Evolutionary conservation across 2,113 vertebrate genomes (phyloP).

Genomic region (Callocephalon fimbriatum): DNA sequence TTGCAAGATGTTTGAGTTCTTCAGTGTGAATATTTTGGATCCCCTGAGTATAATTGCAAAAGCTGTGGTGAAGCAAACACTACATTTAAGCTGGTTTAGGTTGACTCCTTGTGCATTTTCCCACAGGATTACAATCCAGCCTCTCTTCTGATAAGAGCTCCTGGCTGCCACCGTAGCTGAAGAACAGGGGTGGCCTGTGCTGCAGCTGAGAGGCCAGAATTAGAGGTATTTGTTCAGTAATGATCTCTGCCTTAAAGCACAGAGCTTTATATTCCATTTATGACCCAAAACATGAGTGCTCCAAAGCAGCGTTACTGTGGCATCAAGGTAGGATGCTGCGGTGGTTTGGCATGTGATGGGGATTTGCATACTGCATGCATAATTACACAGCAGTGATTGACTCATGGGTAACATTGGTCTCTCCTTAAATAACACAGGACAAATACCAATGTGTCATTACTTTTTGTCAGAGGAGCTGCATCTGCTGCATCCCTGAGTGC

Average conservation of each 20-base stretch:
- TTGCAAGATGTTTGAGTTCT: not conserved
- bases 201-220: not conserved
- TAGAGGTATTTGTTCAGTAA: not conserved
- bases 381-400: not conserved
- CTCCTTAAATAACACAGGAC: not conserved
- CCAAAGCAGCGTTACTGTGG: not conserved
- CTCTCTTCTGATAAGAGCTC: not conserved
- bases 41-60: not conserved
- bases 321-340: rapidly evolving
- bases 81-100: not conserved
- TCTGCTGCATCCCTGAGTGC: not conserved
- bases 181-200: not conserved
- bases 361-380: not conserved
- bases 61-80: not conserved
- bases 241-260: not conserved
- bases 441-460: not conserved
- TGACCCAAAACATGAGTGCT: not conserved
- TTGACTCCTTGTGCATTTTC: not conserved
- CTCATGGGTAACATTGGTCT: not conserved
- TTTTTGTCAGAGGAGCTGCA: not conserved
- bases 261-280: not conserved
- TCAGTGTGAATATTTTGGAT: not conserved
- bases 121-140: not conserved
- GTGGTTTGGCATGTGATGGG: not conserved
- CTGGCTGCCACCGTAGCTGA: not conserved